Evolutionary conservation across 1,140 invertebrate genomes (phyloP).

Genomic region (Micrasema longulum): DNA sequence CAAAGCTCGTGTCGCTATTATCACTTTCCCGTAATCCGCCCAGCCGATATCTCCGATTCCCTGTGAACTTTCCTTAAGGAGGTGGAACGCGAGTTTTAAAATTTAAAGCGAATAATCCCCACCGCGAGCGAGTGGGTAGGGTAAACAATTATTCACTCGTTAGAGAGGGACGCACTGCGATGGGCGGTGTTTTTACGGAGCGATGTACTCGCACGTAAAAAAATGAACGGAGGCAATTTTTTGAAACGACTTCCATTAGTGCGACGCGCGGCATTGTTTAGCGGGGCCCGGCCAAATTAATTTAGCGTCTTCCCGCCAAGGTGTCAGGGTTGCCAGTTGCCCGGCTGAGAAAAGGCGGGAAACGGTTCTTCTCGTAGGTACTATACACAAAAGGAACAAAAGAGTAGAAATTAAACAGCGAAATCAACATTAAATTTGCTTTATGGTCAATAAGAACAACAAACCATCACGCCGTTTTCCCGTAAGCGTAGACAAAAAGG

Average conservation of each 20-base stretch:
- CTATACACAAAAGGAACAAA: too few relatives aligned
- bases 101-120: conserved; percentile 55
- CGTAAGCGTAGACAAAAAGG: too few relatives aligned
- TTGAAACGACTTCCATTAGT: conserved; percentile 56
- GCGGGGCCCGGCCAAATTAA: conserved; percentile 55
- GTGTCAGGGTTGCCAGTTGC: conserved; percentile 42
- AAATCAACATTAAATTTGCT: too few relatives aligned
- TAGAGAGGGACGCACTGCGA: conserved; percentile 41
- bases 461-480: too few relatives aligned
- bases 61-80: conserved; percentile 37
- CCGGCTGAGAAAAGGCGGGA: too few relatives aligned
- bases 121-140: conserved; percentile 47
- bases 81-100: conserved; percentile 53
- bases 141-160: conserved; percentile 17
- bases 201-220: conserved; percentile 55
- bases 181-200: conserved; percentile 50
- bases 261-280: conserved; percentile 56
- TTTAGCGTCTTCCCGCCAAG: conserved; percentile 51
- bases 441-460: too few relatives aligned
- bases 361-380: too few relatives aligned
- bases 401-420: too few relatives aligned
- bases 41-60: conserved; percentile 11
- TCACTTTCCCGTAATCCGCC: conserved; percentile 12
- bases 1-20: conserved; percentile 3
- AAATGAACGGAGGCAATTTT: conserved; percentile 56